phyloP scores from a whole-genome alignment of 2,113 vertebrate species.

The Balaenoptera acutorostrata region DNA sequence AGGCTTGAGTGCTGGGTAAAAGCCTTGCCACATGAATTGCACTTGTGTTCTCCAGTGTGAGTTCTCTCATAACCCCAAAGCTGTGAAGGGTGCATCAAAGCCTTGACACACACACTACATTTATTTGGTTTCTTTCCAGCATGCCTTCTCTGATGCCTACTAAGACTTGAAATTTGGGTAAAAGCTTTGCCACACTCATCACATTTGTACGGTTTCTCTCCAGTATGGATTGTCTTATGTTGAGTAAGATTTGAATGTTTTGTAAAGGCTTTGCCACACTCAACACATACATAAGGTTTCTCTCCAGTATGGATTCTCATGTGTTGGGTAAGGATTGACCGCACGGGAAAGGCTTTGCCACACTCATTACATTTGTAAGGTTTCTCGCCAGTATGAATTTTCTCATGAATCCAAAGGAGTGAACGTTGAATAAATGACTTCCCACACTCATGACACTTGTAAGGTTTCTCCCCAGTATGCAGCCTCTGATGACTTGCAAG shows the following conservation, averaged over 20 bases:
- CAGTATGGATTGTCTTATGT: not conserved
- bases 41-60: not conserved
- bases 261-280: not conserved
- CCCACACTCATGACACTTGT: not conserved
- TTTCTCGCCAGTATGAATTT: not conserved
- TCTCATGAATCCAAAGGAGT: not conserved
- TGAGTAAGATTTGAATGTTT: not conserved
- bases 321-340: not conserved
- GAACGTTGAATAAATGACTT: not conserved
- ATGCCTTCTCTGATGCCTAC: not conserved
- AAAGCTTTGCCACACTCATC: not conserved
- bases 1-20: not conserved
- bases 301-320: not conserved
- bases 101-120: not conserved
- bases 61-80: not conserved
- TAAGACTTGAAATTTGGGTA: not conserved
- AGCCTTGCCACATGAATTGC: not conserved
- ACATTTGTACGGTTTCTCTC: not conserved
- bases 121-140: not conserved
- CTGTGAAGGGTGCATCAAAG: not conserved
- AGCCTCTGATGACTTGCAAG: not conserved
- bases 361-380: not conserved
- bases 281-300: not conserved
- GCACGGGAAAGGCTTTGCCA: not conserved
- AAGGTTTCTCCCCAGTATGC: not conserved